A percentile compares a stretch with the other conserved stretches of the same genome.
phyloP scores from a whole-genome alignment of 30 jellyfish, hydroid and myxozoan species.

The Cassiopea xamachana region DNA sequence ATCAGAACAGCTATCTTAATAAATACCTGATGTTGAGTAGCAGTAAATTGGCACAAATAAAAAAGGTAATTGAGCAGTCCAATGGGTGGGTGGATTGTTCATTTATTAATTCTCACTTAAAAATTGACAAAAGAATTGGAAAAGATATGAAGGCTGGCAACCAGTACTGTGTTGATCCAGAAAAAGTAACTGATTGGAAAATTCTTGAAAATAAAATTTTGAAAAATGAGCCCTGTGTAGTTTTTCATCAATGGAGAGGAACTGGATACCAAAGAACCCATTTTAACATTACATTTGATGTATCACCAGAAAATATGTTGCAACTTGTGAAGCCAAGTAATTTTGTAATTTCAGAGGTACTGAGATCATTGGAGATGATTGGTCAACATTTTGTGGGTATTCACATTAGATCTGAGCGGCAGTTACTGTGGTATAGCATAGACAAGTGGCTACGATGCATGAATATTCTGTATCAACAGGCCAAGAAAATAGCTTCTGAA shows the following conservation, averaged over 20 bases:
- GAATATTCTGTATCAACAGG: slow-evolving; percentile 64
- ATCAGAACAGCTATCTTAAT: slow-evolving; percentile 26
- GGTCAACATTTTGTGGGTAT: slow-evolving; percentile 74
- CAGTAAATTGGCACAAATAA: slow-evolving; percentile 34
- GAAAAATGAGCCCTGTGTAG: slow-evolving; percentile 72
- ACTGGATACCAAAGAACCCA: slow-evolving; percentile 92
- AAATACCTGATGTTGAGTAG: slow-evolving; percentile 59
- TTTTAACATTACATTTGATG: slow-evolving; percentile 58
- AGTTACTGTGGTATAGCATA: slow-evolving; percentile 81
- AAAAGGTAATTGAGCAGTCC: slow-evolving; percentile 23
- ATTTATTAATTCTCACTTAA: slow-evolving; percentile 66
- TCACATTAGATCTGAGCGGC: slow-evolving; percentile 96
- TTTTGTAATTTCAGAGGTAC: slow-evolving; percentile 71
- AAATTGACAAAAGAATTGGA: slow-evolving; percentile 69
- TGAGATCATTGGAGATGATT: slow-evolving; percentile 44
- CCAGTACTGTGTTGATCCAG: slow-evolving; percentile 93
- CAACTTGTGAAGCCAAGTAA: slow-evolving; percentile 67
- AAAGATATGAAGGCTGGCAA: slow-evolving; percentile 54
- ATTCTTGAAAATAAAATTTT: slow-evolving; percentile 59
- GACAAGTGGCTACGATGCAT: slow-evolving; percentile 76
- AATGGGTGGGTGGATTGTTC: slow-evolving; percentile 87
- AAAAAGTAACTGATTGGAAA: slow-evolving; percentile 42
- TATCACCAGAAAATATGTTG: slow-evolving; percentile 62
- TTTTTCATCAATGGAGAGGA: slow-evolving; percentile 92
- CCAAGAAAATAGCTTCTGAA: slow-evolving; percentile 6